phyloP scores from a whole-genome alignment of 2,113 vertebrate species.

The Corydoras sp. region DNA sequence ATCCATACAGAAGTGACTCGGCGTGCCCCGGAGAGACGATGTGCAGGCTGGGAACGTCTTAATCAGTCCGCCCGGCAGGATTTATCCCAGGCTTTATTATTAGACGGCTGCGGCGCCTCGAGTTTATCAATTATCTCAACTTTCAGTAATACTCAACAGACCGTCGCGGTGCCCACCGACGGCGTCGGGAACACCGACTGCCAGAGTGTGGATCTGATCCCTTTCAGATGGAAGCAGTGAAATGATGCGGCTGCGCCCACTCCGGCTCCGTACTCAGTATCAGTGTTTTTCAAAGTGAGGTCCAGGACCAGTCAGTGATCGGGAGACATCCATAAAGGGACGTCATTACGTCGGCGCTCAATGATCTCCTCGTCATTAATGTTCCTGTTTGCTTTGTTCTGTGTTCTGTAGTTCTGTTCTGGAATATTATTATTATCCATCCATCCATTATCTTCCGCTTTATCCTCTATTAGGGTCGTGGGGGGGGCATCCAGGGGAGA shows the following conservation, averaged over 20 bases:
- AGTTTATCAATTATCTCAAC: conserved; percentile 31
- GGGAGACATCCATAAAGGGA: no score
- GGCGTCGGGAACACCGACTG: conserved; percentile 16
- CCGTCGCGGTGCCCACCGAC: neutral
- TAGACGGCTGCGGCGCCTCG: neutral
- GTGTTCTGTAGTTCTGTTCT: no score
- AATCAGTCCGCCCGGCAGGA: conserved; percentile 6
- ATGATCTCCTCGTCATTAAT: no score
- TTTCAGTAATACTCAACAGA: conserved; percentile 17
- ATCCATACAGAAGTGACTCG: conserved; percentile 23
- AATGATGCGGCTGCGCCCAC: neutral
- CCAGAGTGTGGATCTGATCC: conserved; percentile 19
- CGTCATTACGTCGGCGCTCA: no score
- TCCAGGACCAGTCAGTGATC: no score
- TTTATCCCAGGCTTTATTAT: conserved; percentile 26
- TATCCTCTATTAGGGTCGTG: no score
- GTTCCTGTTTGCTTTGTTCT: no score
- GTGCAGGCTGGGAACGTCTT: conserved; percentile 9
- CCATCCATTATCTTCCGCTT: no score
- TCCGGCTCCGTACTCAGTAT: no score
- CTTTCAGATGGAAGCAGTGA: conserved; percentile 16
- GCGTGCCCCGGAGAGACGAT: neutral
- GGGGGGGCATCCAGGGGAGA: no score
- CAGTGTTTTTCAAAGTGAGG: no score
- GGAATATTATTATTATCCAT: no score